Evolutionary conservation across 2,888 invertebrate species (phyloP), one percentile per base, ranked within the genome.

Genomic region (Drosophila pseudotakahashii): DNA sequence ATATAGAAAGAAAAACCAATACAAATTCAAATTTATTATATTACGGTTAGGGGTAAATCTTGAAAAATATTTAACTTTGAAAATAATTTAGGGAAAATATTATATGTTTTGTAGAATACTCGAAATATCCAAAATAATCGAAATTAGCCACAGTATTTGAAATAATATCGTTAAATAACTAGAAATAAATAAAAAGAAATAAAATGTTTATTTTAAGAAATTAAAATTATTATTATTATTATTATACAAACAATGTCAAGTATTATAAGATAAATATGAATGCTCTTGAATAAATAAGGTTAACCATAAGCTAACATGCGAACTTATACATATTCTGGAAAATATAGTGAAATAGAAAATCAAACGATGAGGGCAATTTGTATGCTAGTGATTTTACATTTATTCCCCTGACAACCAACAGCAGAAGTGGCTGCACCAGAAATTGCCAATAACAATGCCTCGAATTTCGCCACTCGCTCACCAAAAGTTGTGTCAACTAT

Each of bases 401-500:
- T 63, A 64, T 63, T 70, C 57, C 70, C 70, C 36, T 67, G 48
- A 48, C 67, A 70, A 50, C 48, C 67, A 70, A 57, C 70, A 67
- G 48, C 30, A 19, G 26, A 42, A 23, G 30, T 36, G 7, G 57
- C 48, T 47, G 47, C 34, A 26, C 23, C 69, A 19, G 69, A 69
- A 66, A 66, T 69, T 66, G 66, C 69, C 66, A 66, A 66, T 66
- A 66, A 66, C 69, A 66, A 66, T 66, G 66, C 66, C 69, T 50
- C 34, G 69, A 54, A 66, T 66, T 68, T 66, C 26, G 54, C 69
- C 69, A 66, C 69, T 66, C 37, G 52, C 32, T 53, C 50, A 47
- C 53, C 53, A 59, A 47, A 67, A 73, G 36, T 70, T 73, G 64
- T 11, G 63, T 61, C 70, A 87, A 84, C 79, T 81, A 79, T 81